Conservation (phyloP, 1,140 invertebrate genomes). For the Trichonephila clavata region DNA sequence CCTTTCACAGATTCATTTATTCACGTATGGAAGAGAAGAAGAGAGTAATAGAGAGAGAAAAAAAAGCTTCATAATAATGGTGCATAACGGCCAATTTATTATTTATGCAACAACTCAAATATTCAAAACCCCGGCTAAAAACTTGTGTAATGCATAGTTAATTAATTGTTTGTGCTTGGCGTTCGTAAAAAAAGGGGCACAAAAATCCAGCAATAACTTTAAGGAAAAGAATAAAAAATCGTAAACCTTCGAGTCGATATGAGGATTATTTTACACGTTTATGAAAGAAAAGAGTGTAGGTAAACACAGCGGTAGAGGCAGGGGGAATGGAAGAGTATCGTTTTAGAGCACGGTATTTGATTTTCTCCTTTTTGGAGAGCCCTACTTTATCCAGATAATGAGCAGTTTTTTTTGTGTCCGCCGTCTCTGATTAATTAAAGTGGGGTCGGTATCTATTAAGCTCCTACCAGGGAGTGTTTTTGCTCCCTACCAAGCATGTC, state of each 20-base stretch:
- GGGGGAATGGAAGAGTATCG: conserved; percentile 23
- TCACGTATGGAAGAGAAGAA: background rate
- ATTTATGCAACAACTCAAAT: conserved; percentile 69
- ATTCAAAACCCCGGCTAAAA: conserved; percentile 67
- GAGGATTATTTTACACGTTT: conserved; percentile 70
- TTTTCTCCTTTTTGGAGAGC: conserved; percentile 56
- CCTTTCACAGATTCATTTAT: conserved; percentile 38
- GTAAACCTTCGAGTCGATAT: conserved; percentile 43
- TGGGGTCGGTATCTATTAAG: conserved; percentile 63
- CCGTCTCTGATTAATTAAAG: conserved; percentile 69
- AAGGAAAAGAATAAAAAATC: conserved; percentile 49
- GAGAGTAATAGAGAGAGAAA: conserved; percentile 35
- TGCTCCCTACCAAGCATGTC: conserved; percentile 29
- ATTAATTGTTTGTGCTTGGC: conserved; percentile 67
- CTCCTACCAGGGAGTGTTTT: conserved; percentile 46
- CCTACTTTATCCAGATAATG: conserved; percentile 66
- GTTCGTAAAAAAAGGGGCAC: conserved; percentile 29
- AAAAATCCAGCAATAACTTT: conserved; percentile 70
- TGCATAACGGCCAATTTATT: conserved; percentile 58
- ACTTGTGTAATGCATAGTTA: conserved; percentile 69
- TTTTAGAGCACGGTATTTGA: conserved; percentile 64
- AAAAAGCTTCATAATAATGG: conserved; percentile 45
- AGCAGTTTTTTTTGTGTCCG: conserved; percentile 44
- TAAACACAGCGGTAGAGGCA: conserved; percentile 1
- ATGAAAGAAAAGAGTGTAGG: conserved; percentile 55